These are phyloP conservation scores for Anthopleura sola DNA, from an alignment of 64 coral and sea anemone species.

Conservation along the genomic window DNA sequence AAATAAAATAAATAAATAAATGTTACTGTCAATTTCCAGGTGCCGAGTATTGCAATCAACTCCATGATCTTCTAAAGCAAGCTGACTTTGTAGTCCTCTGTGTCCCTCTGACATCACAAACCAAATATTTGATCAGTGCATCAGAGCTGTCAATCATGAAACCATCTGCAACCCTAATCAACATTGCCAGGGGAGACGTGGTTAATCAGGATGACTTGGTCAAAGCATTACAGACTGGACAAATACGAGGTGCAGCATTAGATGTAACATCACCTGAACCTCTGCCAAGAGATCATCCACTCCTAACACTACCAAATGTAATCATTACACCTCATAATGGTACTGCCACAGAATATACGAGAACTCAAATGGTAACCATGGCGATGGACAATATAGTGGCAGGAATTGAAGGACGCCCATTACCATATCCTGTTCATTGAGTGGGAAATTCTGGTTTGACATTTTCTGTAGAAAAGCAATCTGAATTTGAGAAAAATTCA, in stretches of 20 bases:
- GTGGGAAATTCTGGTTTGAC: no score
- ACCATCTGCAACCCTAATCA: conserved; percentile 49
- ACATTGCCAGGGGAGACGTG: conserved; percentile 36
- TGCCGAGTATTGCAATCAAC: conserved; percentile 29
- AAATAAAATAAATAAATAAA: no score
- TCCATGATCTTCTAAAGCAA: conserved; percentile 24
- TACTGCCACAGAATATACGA: conserved; percentile 6
- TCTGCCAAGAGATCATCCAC: conserved; percentile 42
- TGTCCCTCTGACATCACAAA: conserved; percentile 27
- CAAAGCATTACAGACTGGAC: conserved; percentile 37
- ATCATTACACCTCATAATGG: conserved; percentile 44
- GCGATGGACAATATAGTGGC: conserved; percentile 38
- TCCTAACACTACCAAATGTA: conserved; percentile 46
- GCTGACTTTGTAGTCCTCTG: conserved; percentile 48
- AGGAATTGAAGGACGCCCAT: background rate
- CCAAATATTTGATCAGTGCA: conserved; percentile 38
- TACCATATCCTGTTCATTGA: no score
- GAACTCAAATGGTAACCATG: conserved; percentile 34
- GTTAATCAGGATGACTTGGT: conserved; percentile 54
- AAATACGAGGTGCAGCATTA: conserved; percentile 40
- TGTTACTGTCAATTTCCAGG: background rate
- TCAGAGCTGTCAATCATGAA: conserved; percentile 40
- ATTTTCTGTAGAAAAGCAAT: no score
- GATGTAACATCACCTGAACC: conserved; percentile 48
- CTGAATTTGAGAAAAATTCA: no score